These are phyloP conservation scores for Phalacrocorax aristotelis DNA, from an alignment of 2,113 vertebrate species.

Conservation along the genomic window DNA sequence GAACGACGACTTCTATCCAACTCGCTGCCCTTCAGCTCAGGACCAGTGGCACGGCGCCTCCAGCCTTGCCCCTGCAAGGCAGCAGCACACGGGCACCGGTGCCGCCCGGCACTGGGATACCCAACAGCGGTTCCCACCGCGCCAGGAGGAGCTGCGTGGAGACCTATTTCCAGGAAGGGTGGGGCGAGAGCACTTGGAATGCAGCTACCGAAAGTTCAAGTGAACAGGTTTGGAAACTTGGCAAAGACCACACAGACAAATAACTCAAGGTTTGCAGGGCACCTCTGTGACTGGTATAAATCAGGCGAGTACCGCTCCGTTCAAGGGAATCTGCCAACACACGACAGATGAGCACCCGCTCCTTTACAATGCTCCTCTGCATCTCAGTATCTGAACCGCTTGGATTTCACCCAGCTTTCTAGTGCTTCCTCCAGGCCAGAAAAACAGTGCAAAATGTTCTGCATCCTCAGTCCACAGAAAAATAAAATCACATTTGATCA, in stretches of 20 bases:
- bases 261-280: not conserved
- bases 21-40: not conserved
- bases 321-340: not conserved
- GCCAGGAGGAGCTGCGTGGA: not conserved
- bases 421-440: not conserved
- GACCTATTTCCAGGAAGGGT: conserved; percentile 32
- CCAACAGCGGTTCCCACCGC: not conserved
- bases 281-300: not conserved
- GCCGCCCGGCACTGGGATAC: not conserved
- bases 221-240: conserved; percentile 44
- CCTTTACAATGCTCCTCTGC: not conserved
- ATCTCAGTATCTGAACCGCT: not conserved
- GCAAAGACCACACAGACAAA: not conserved
- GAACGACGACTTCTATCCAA: not conserved
- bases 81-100: not conserved
- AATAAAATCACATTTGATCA: not conserved
- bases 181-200: not conserved
- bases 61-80: not conserved
- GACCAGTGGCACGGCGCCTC: not conserved
- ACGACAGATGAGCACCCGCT: not conserved
- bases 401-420: not conserved
- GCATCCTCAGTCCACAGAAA: not conserved
- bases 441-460: not conserved
- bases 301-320: not conserved
- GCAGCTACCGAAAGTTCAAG: conserved; percentile 31